phyloP scores from a whole-genome alignment of 2,888 invertebrate species.

The Himalopsyche kuldschensis region DNA sequence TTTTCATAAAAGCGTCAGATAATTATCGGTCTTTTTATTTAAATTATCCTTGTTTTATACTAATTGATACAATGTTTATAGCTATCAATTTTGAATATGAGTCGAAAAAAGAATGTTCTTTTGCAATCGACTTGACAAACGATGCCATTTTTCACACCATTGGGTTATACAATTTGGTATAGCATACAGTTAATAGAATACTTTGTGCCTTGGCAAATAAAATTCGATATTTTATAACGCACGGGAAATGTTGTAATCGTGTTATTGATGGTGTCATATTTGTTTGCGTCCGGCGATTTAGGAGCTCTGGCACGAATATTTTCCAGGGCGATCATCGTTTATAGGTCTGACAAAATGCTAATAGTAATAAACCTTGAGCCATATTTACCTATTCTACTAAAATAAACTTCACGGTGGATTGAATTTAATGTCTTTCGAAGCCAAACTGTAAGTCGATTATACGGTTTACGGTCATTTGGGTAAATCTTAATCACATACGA shows the following conservation, averaged over 20 bases:
- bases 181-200: no score
- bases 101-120: no score
- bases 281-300: background rate
- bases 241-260: background rate
- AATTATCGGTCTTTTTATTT: no score
- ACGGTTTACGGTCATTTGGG: constrained; percentile 1
- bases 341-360: constrained; percentile 1
- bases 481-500: constrained; percentile 5
- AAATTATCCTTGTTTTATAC: no score
- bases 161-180: no score
- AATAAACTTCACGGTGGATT: constrained; percentile 6
- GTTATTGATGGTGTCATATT: background rate
- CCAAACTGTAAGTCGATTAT: constrained; percentile 4
- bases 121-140: no score
- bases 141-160: no score
- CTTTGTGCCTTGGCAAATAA: no score
- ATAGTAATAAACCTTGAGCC: background rate
- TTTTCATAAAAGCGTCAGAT: no score
- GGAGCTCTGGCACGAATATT: background rate
- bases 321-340: background rate
- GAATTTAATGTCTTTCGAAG: background rate
- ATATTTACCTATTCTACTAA: constrained; percentile 11
- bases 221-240: no score
- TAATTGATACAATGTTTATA: no score
- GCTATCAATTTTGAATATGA: no score